These are phyloP conservation scores for Drosophila koepferae DNA, from an alignment of 2,888 invertebrate genomes.

Conservation along the genomic window DNA sequence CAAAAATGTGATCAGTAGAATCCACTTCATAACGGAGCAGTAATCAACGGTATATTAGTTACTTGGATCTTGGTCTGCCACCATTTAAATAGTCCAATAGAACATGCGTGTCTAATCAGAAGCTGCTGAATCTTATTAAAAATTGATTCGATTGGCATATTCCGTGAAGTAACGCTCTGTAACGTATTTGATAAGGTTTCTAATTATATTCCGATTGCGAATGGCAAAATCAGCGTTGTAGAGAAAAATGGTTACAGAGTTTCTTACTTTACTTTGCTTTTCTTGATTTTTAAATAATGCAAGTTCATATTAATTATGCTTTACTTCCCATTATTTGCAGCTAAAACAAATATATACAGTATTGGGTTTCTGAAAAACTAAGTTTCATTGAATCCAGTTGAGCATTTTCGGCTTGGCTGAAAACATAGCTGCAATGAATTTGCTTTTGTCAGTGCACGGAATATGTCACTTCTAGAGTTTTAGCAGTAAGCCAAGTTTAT, in stretches of 20 bases:
- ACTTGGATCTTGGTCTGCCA: neutral
- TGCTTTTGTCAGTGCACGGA: slow-evolving; percentile 14
- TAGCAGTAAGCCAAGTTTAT: neutral
- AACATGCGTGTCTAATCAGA: neutral
- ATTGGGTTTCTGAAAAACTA: too few species aligned
- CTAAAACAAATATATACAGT: too few species aligned
- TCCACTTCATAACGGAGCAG: neutral
- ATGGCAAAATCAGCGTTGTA: too few species aligned
- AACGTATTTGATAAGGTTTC: neutral
- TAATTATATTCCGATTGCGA: too few species aligned
- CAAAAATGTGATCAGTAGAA: neutral
- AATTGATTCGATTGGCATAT: neutral
- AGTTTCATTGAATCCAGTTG: neutral
- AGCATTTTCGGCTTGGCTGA: neutral
- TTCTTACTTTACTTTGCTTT: too few species aligned
- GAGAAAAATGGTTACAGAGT: too few species aligned
- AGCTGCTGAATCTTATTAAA: too few species aligned
- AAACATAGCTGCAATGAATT: slow-evolving; percentile 21
- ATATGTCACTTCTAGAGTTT: too few species aligned
- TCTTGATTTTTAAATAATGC: too few species aligned
- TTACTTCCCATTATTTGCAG: too few species aligned
- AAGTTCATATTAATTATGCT: too few species aligned
- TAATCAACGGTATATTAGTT: neutral
- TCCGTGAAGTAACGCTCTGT: neutral
- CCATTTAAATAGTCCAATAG: neutral